Percentiles rank a stretch among this genome's conserved stretches.
phyloP scores from a whole-genome alignment of 1,140 invertebrate genomes.

The Drosophila gunungcola region DNA sequence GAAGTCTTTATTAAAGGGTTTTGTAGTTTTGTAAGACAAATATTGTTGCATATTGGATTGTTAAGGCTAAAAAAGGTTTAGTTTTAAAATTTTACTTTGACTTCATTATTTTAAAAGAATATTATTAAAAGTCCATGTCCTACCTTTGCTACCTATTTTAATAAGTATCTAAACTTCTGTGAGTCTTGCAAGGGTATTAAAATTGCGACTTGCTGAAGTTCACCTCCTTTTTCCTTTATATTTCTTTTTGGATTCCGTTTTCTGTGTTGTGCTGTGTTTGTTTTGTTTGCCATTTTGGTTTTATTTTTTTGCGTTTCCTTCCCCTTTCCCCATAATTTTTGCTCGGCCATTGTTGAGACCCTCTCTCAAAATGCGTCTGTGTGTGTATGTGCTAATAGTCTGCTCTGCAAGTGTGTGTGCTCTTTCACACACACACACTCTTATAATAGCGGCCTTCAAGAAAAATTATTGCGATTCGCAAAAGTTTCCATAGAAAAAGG shows the following conservation, averaged over 20 bases:
- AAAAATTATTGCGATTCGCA: conserved; percentile 65
- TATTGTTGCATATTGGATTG: too few species aligned
- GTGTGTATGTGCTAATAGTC: conserved; percentile 56
- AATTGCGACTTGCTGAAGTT: not conserved
- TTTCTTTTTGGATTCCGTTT: conserved; percentile 25
- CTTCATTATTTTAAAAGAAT: too few species aligned
- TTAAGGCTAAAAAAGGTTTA: too few species aligned
- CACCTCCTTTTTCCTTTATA: conserved; percentile 1
- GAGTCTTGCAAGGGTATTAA: not conserved
- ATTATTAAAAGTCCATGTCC: too few species aligned
- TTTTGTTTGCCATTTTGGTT: conserved; percentile 74
- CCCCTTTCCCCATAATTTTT: conserved; percentile 43
- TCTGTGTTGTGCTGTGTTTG: conserved; percentile 48
- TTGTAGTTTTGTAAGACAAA: too few species aligned
- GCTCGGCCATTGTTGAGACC: conserved; percentile 46
- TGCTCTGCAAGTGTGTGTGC: conserved; percentile 33
- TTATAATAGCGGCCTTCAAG: conserved; percentile 57
- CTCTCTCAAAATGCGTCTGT: conserved; percentile 9
- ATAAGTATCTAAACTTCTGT: not conserved
- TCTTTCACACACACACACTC: conserved; percentile 9
- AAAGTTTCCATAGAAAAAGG: conserved; percentile 62
- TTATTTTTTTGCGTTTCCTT: conserved; percentile 66
- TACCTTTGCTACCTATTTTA: too few species aligned
- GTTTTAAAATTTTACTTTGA: too few species aligned
- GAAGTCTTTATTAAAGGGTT: too few species aligned